Percentiles rank a stretch among this genome's conserved stretches.
Evolutionary conservation across 30 jellyfish, hydroid and myxozoan genomes (phyloP).

Genomic region (Aurelia aurita): DNA sequence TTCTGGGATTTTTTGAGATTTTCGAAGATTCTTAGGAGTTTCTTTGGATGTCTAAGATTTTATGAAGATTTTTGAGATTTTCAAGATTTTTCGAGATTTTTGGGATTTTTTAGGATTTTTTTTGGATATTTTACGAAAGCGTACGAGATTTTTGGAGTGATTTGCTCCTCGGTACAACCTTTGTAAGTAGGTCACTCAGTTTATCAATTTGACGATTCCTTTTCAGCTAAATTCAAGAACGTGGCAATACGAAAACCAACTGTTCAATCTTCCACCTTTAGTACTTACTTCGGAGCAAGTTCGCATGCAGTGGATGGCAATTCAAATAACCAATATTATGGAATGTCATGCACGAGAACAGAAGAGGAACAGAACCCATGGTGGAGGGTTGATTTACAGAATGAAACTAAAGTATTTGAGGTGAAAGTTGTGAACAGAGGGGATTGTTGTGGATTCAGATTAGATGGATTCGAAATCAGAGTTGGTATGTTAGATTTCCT

Average conservation of each 20-base stretch:
- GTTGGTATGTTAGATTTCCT: slow-evolving; percentile 14
- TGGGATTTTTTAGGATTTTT: no score
- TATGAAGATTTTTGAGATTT: no score
- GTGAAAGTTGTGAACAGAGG: slow-evolving; percentile 26
- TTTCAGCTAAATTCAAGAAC: slow-evolving; percentile 30
- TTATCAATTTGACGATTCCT: not conserved
- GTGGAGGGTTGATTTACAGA: slow-evolving; percentile 45
- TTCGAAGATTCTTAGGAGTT: no score
- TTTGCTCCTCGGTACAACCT: no score
- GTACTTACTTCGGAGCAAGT: slow-evolving; percentile 19
- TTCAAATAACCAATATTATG: not conserved
- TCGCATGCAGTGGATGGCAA: slow-evolving; percentile 42
- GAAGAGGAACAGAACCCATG: slow-evolving; percentile 16
- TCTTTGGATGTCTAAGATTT: no score
- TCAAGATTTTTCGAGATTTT: no score
- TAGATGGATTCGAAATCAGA: slow-evolving; percentile 27
- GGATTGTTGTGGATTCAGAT: slow-evolving; percentile 25
- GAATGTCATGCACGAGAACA: slow-evolving; percentile 29
- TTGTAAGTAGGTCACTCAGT: not conserved
- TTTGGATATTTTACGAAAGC: no score
- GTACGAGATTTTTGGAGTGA: no score
- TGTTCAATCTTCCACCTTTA: slow-evolving; percentile 33
- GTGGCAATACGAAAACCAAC: slow-evolving; percentile 23
- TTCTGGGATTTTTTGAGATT: no score
- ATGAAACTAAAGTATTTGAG: slow-evolving; percentile 23